These are phyloP conservation scores for Eulemur mongoz DNA, from an alignment of 2,797 vertebrate species.

Conservation along the genomic window DNA sequence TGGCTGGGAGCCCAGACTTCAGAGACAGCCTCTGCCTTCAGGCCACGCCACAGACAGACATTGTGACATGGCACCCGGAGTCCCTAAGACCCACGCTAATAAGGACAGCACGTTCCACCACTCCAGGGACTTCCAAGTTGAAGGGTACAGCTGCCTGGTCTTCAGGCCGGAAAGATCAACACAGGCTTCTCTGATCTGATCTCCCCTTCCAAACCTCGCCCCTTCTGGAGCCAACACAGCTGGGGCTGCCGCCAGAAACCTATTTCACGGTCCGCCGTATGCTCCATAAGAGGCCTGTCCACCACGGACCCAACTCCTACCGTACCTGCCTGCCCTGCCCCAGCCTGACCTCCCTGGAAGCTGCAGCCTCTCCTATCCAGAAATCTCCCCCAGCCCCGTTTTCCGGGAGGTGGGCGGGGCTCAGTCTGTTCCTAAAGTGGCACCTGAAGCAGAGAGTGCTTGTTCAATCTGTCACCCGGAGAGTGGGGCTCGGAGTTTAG, in stretches of 20 bases:
- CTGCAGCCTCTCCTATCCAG: not conserved
- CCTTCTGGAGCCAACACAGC: not conserved
- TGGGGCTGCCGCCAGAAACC: not conserved
- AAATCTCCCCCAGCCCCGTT: not conserved
- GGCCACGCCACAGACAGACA: constrained; percentile 57
- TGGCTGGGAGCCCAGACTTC: constrained; percentile 33
- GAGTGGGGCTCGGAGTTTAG: not conserved
- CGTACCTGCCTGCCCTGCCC: not conserved
- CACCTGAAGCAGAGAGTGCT: not conserved
- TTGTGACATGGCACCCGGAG: not conserved
- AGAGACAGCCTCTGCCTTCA: constrained; percentile 15
- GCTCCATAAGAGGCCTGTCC: not conserved
- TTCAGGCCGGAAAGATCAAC: not conserved
- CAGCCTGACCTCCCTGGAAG: not conserved
- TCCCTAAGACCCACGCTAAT: not conserved
- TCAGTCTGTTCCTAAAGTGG: not conserved
- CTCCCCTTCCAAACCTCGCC: not conserved
- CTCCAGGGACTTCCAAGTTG: constrained; percentile 32
- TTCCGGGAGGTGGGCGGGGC: not conserved
- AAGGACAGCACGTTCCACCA: not conserved
- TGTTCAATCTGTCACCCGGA: not conserved
- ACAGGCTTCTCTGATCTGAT: not conserved
- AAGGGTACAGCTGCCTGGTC: not conserved
- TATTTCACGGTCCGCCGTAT: not conserved
- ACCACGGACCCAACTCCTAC: accelerated